These are phyloP conservation scores for Dallia pectoralis DNA, from an alignment of 2,797 vertebrate species.

Conservation along the genomic window DNA sequence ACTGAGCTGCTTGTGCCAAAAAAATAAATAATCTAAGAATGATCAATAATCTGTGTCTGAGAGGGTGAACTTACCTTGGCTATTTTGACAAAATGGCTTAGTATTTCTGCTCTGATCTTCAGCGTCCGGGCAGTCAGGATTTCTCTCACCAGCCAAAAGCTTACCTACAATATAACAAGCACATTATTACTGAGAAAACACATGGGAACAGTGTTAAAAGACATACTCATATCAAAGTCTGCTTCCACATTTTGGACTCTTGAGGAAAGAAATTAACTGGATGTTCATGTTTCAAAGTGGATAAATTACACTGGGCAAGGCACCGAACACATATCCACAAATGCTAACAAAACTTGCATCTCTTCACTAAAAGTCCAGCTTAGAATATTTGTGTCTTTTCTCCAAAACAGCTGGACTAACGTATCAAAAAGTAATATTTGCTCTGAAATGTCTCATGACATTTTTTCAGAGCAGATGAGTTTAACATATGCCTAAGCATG, in stretches of 20 bases:
- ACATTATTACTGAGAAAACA: background rate
- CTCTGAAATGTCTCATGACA: too few species aligned
- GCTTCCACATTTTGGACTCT: background rate
- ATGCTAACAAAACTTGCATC: background rate
- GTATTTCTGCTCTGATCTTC: slow-evolving; percentile 94
- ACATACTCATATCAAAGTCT: background rate
- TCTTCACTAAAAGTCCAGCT: too few species aligned
- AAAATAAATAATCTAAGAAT: background rate
- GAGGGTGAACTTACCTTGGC: slow-evolving; percentile 85
- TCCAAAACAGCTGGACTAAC: too few species aligned
- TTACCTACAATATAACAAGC: slow-evolving; percentile 77
- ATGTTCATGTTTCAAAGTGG: background rate
- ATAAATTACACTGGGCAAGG: too few species aligned
- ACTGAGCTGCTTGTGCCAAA: background rate
- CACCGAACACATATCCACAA: background rate
- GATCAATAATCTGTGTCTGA: background rate
- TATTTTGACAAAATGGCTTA: slow-evolving; percentile 96
- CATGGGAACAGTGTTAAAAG: background rate
- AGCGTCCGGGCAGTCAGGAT: slow-evolving; percentile 94
- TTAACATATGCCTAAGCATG: slow-evolving; percentile 3
- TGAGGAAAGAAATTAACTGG: background rate
- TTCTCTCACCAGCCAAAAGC: slow-evolving; percentile 97
- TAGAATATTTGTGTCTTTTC: too few species aligned
- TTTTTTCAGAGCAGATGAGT: too few species aligned
- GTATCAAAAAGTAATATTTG: too few species aligned